Conservation (phyloP, 2,797 vertebrate genomes). For the Erethizon dorsatum region DNA sequence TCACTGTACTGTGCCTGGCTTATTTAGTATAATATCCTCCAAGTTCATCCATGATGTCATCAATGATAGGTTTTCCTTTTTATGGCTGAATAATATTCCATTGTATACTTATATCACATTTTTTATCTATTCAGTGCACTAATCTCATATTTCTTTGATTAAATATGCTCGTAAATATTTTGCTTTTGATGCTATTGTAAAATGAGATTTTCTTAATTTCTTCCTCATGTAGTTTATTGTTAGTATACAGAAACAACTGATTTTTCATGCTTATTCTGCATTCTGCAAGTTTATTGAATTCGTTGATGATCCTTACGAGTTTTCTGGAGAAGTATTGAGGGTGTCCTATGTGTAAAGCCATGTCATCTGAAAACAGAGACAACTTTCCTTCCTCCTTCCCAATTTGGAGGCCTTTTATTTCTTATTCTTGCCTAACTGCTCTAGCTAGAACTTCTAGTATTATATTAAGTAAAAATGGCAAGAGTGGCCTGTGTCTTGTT, state of each 20-base stretch:
- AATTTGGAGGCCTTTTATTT: background rate
- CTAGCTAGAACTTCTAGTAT: background rate
- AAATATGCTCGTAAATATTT: background rate
- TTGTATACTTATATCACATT: background rate
- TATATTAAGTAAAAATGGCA: background rate
- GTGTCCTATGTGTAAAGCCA: background rate
- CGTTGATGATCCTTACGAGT: background rate
- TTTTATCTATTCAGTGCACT: background rate
- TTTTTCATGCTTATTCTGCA: background rate
- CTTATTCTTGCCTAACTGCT: background rate
- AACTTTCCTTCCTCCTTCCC: background rate
- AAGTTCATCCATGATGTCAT: background rate
- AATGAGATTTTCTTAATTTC: background rate
- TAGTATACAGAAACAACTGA: background rate
- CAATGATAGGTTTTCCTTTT: background rate
- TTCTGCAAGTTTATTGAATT: background rate
- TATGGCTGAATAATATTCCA: background rate
- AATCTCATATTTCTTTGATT: background rate
- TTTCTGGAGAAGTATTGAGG: background rate
- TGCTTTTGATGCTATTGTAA: background rate
- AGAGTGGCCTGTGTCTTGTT: background rate
- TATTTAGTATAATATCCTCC: background rate
- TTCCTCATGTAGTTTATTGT: background rate
- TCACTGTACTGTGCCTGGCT: background rate
- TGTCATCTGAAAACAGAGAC: background rate